phyloP scores from a whole-genome alignment of 2,113 vertebrate genomes.

The Rafetus swinhoei region DNA sequence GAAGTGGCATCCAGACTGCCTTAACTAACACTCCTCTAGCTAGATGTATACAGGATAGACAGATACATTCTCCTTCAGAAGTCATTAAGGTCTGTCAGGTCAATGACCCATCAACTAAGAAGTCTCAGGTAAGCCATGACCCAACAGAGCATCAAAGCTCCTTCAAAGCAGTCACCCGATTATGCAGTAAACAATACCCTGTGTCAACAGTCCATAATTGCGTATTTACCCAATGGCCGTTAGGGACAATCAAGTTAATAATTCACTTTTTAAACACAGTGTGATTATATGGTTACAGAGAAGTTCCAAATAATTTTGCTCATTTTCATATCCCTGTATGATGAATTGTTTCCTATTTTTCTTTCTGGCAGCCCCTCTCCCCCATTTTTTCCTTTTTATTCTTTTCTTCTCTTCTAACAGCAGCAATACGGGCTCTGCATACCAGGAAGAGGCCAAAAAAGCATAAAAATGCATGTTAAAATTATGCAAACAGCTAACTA shows the following conservation, averaged over 20 bases:
- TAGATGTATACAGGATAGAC: background rate
- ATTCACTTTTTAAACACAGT: constrained; percentile 74
- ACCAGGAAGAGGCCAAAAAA: background rate
- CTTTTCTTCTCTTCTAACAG: background rate
- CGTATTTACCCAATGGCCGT: constrained; percentile 69
- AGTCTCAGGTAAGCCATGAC: constrained; percentile 39
- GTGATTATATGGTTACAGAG: constrained; percentile 67
- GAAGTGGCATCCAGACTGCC: background rate
- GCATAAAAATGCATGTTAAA: background rate
- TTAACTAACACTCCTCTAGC: background rate
- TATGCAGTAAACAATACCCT: constrained; percentile 30
- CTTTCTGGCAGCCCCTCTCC: background rate
- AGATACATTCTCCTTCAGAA: background rate
- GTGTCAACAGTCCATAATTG: constrained; percentile 57
- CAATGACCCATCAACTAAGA: constrained; percentile 54
- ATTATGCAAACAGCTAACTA: background rate
- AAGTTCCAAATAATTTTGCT: constrained; percentile 59
- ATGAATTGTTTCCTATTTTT: constrained; percentile 57
- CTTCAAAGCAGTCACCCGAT: constrained; percentile 50
- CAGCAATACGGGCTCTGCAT: background rate
- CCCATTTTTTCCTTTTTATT: background rate
- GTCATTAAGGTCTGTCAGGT: background rate
- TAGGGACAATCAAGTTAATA: constrained; percentile 77
- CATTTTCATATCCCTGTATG: constrained; percentile 30
- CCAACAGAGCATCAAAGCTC: constrained; percentile 31